Conservation (phyloP, 2,888 invertebrate genomes). For the Nysson spinosus region DNA sequence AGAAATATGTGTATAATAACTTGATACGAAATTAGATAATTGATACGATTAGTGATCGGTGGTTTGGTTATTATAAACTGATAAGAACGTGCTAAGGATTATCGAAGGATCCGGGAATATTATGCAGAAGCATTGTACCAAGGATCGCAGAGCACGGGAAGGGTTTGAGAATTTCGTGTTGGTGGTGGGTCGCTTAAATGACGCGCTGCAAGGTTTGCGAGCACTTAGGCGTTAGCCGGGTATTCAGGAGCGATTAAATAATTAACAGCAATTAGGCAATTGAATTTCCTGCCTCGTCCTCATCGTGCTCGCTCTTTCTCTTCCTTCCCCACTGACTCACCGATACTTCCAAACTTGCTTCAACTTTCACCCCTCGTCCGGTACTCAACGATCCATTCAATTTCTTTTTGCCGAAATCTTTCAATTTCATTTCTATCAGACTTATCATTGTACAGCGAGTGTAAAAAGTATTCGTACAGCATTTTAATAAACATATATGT, state of each 20-base stretch:
- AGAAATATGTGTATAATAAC: too few species aligned
- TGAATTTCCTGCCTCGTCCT: constrained; percentile 62
- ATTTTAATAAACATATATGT: too few species aligned
- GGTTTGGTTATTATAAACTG: too few species aligned
- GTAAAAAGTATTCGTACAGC: too few species aligned
- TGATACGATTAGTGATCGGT: too few species aligned
- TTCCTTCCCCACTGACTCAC: constrained; percentile 13
- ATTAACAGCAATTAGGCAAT: constrained; percentile 75
- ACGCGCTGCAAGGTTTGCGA: constrained; percentile 61
- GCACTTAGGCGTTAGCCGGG: constrained; percentile 66
- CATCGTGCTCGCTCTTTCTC: constrained; percentile 43
- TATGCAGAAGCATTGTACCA: constrained; percentile 34
- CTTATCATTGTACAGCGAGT: too few species aligned
- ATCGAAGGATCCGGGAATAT: constrained; percentile 36
- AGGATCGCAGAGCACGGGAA: constrained; percentile 31
- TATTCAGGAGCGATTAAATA: constrained; percentile 73
- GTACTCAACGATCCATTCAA: constrained; percentile 39
- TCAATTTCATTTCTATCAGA: not conserved
- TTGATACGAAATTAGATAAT: too few species aligned
- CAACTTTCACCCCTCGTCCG: not conserved
- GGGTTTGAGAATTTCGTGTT: constrained; percentile 56
- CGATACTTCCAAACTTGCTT: constrained; percentile 34
- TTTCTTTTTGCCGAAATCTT: constrained; percentile 16
- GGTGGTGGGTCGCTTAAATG: constrained; percentile 59
- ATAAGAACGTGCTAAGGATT: constrained; percentile 10